These are phyloP conservation scores for Hoplodrina blanda DNA, from an alignment of 2,888 invertebrate genomes.

Conservation along the genomic window DNA sequence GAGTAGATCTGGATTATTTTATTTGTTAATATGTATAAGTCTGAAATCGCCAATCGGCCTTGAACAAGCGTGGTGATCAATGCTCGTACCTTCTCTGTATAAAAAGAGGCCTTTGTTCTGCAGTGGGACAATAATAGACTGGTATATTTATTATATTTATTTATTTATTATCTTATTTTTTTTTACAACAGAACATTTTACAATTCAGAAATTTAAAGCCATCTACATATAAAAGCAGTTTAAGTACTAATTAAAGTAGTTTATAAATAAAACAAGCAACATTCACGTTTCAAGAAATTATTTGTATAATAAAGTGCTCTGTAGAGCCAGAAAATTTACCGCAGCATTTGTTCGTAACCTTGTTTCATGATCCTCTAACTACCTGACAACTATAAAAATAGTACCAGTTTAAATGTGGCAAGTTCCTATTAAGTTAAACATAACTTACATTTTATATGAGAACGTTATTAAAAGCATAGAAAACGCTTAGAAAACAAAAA, in stretches of 20 bases:
- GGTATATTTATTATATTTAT: too few relatives aligned
- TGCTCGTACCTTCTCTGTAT: too few relatives aligned
- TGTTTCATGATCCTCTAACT: conserved; percentile 27
- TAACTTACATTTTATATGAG: neutral
- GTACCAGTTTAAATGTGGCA: conserved; percentile 10
- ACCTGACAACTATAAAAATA: conserved; percentile 24
- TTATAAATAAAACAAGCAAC: conserved; percentile 5
- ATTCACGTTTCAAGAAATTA: conserved; percentile 10
- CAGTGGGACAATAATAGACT: too few relatives aligned
- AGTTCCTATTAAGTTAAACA: conserved; percentile 2
- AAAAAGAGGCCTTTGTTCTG: too few relatives aligned
- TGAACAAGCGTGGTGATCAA: too few relatives aligned
- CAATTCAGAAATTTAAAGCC: neutral
- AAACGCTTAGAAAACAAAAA: too few relatives aligned
- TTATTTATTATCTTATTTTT: too few relatives aligned
- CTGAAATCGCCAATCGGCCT: too few relatives aligned
- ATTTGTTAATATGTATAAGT: too few relatives aligned
- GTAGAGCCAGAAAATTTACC: conserved; percentile 19
- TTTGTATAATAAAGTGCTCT: conserved; percentile 12
- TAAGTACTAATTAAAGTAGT: neutral
- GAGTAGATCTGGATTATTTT: too few relatives aligned
- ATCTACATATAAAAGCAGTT: too few relatives aligned
- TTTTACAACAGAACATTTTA: too few relatives aligned
- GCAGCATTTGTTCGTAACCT: neutral
- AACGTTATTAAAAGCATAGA: neutral